Evolutionary conservation across 2,888 invertebrate species (phyloP), one percentile per base, ranked within the genome.

Genomic region (Aelia acuminata): DNA sequence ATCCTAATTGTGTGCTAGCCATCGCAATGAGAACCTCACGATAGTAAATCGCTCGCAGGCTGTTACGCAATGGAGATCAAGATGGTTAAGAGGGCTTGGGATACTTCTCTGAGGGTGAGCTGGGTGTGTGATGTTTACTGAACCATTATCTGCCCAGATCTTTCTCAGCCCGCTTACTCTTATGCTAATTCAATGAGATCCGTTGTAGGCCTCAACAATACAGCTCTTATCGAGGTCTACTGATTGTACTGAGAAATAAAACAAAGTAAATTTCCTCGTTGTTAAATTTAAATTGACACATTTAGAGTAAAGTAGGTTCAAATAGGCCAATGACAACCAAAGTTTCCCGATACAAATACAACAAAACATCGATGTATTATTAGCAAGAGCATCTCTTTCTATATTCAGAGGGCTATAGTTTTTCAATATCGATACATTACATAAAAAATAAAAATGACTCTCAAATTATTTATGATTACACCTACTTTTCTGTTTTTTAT

Each of bases 111-210:
- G 4, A 70, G 18, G 3, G 63, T 20, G 35, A 3, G 18, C 15
- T 35, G 35, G 57, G 57, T 13, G n/a, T 4, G n/a, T 18, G 26
- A 15, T 57, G 63, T 70, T 70, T 70, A 70, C 63, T 1, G 63
- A 7, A 35, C 35, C 63, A 35, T 70, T 70, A 70, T 70, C 63
- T 70, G 31, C 31, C 5, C 31, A 31, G 31, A 70, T 70, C 63
- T 70, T 70, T 70, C 63, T 70, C 63, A 70, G 63, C 15, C 63
- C 63, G 18, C 31, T 70, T 70, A 70, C 63, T 31, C 63, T 18
- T 70, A 70, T 70, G 63, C 63, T 70, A 70, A 70, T 70, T 70
- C 22, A 20, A 70, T 35, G 63, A 70, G 63, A 70, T 70, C 63
- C 35, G 35, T 70, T 35, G 31, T 35, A 35, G 63, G 63, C 5